phyloP scores from a whole-genome alignment of 2,113 vertebrate species.

The Ochotona princeps region DNA sequence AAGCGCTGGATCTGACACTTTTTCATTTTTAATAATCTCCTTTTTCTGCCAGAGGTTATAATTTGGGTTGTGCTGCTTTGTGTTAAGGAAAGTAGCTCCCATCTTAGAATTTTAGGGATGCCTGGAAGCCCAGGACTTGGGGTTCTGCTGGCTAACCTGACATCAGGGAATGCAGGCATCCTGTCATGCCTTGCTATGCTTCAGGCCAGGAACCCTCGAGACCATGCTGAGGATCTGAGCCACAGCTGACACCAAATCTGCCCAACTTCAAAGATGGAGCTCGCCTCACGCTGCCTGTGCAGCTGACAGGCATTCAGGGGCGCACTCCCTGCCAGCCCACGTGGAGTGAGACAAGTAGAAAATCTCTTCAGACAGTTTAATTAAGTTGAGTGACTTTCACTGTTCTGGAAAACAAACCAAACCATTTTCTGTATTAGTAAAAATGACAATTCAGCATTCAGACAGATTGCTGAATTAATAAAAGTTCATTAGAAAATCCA shows the following conservation, averaged over 20 bases:
- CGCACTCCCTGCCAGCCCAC: background rate
- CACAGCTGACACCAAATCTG: background rate
- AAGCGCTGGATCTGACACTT: background rate
- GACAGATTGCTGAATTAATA: conserved; percentile 79
- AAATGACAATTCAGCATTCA: conserved; percentile 78
- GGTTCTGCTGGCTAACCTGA: background rate
- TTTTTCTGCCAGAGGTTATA: conserved; percentile 26
- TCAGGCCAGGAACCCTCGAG: rapidly evolving
- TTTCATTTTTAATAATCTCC: conserved; percentile 29
- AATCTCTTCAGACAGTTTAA: conserved; percentile 75
- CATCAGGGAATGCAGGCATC: background rate
- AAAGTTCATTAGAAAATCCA: conserved; percentile 75
- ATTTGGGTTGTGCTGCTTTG: background rate
- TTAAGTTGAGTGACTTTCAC: conserved; percentile 74
- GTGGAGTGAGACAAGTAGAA: conserved; percentile 68
- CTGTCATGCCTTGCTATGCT: background rate
- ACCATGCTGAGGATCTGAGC: background rate
- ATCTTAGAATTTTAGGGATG: background rate
- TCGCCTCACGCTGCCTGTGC: background rate
- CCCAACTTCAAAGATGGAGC: background rate
- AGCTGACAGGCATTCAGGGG: background rate
- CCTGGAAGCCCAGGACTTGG: rapidly evolving
- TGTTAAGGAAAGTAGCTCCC: no score
- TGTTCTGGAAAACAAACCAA: conserved; percentile 76
- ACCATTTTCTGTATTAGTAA: conserved; percentile 77